Evolutionary conservation across 2,888 invertebrate genomes (phyloP).

Genomic region (Chymomyza amoena): DNA sequence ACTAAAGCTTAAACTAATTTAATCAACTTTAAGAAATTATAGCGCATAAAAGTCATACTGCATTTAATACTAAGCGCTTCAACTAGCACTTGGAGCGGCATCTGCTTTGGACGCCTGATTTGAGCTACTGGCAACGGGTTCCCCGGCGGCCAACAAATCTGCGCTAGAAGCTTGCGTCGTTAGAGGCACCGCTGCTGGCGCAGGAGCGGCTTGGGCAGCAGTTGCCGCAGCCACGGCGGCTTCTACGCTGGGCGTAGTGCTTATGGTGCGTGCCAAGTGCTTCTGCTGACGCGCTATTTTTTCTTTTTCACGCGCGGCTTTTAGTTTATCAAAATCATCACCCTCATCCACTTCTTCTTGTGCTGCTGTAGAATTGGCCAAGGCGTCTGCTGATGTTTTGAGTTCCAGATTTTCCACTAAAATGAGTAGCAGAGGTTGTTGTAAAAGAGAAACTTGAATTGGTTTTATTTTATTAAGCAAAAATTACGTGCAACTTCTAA

Average conservation of each 20-base stretch:
- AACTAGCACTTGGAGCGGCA: slow-evolving; percentile 43
- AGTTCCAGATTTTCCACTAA: slow-evolving; percentile 75
- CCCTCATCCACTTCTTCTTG: slow-evolving; percentile 75
- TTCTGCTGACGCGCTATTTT: slow-evolving; percentile 83
- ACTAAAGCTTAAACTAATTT: slow-evolving; percentile 25
- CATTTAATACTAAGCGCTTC: slow-evolving; percentile 37
- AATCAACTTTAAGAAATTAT: background rate
- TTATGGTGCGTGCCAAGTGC: slow-evolving; percentile 81
- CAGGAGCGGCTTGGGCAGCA: slow-evolving; percentile 9
- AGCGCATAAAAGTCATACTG: slow-evolving; percentile 10
- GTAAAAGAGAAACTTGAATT: background rate
- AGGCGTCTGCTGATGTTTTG: slow-evolving; percentile 61
- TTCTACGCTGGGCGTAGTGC: slow-evolving; percentile 74
- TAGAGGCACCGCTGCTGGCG: slow-evolving; percentile 22
- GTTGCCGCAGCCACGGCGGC: slow-evolving; percentile 40
- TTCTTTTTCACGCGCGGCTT: slow-evolving; percentile 84
- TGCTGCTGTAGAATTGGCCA: slow-evolving; percentile 30
- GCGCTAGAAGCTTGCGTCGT: slow-evolving; percentile 43
- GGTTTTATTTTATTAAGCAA: background rate
- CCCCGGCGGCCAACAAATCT: slow-evolving; percentile 49
- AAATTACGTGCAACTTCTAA: slow-evolving; percentile 44
- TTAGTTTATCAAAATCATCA: slow-evolving; percentile 86
- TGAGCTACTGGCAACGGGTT: slow-evolving; percentile 45
- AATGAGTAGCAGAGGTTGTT: slow-evolving; percentile 27
- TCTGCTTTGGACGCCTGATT: slow-evolving; percentile 9